Percentiles rank a stretch among this genome's conserved stretches.
Conservation (phyloP, 2,888 invertebrate species). For the Drosophila ezoana region DNA sequence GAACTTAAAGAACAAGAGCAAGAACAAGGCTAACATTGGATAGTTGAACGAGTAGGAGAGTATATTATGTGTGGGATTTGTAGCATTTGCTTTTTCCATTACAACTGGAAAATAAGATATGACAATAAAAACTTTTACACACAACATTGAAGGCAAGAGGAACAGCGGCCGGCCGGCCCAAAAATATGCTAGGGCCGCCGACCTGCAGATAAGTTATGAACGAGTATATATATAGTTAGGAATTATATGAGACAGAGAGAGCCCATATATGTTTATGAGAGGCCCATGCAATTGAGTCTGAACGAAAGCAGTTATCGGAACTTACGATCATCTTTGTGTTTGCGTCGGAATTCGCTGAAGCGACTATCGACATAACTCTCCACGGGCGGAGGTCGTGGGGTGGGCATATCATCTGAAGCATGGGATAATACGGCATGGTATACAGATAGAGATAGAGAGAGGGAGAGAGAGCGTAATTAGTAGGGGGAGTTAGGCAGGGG, state of each 20-base stretch:
- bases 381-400: conserved; percentile 82
- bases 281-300: conserved; percentile 46
- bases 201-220: conserved; percentile 49
- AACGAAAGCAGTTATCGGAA: conserved; percentile 63
- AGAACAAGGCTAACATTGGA: conserved; percentile 71
- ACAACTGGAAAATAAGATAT: conserved; percentile 74
- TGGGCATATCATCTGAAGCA: conserved; percentile 82
- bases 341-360: conserved; percentile 87
- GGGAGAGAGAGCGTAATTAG: conserved; percentile 34
- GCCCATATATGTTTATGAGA: conserved; percentile 27
- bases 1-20: conserved; percentile 64
- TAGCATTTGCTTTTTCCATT: conserved; percentile 74
- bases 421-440: background rate
- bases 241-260: conserved; percentile 15
- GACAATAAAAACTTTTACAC: conserved; percentile 71
- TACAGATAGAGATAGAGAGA: conserved; percentile 17
- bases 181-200: conserved; percentile 41
- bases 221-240: conserved; percentile 26
- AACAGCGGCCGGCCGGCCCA: conserved; percentile 57
- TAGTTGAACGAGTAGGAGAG: conserved; percentile 25
- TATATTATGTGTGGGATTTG: conserved; percentile 54
- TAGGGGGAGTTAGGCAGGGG: conserved; percentile 21
- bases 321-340: conserved; percentile 89
- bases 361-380: conserved; percentile 84
- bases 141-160: conserved; percentile 82